Evolutionary conservation across 23 tunicate genomes (phyloP), one percentile per base, ranked within the genome.

Genomic region (Halocynthia roretzi): DNA sequence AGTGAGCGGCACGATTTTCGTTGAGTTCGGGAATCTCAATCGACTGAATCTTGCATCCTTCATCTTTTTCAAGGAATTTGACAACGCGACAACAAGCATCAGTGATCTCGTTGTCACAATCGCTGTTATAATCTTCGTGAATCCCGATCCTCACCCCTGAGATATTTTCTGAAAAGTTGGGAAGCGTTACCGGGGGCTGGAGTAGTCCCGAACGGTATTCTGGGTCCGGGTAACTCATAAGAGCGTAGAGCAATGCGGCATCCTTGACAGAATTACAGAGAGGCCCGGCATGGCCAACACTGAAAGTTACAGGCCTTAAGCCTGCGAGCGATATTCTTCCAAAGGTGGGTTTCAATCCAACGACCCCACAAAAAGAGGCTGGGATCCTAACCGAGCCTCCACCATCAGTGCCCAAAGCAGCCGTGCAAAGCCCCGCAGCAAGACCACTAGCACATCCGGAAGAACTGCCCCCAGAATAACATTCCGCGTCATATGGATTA

Each of bases 361-460:
- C 83, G 67, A 91, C 80, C 7, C 87, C 91, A 67, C 92, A 86
- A 51, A 68, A 76, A 10, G 86, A 56, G 2, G 92, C 51, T 9
- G 97, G 97, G 8, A 91, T 77, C 60, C 97, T 70, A 44, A 91
- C 54, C 7, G 92, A 86, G 2, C 97, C 97, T 0, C 97, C 97
- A 15, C 97, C 97, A 62, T 91, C 97, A 6, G 84, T 69, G 2
- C 91, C 95, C 52, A 88, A 8, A 14, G 84, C 95, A 54, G 79
- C 31, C 40, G 65, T 22, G 23, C 77, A 85, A 31, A 91, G 12
- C 8, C 97, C 97, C 7, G 84, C 71, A 23, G 84, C 87, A n/a
- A 86, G 82, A 56, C 92, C 84, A 40, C 92, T 82, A 10, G 93
- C 97, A 80, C 77, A 67, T 7, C 97, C 97, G 0, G 87, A 86